Conservation (phyloP, 2,113 vertebrate genomes). For the Megaleporinus macrocephalus region DNA sequence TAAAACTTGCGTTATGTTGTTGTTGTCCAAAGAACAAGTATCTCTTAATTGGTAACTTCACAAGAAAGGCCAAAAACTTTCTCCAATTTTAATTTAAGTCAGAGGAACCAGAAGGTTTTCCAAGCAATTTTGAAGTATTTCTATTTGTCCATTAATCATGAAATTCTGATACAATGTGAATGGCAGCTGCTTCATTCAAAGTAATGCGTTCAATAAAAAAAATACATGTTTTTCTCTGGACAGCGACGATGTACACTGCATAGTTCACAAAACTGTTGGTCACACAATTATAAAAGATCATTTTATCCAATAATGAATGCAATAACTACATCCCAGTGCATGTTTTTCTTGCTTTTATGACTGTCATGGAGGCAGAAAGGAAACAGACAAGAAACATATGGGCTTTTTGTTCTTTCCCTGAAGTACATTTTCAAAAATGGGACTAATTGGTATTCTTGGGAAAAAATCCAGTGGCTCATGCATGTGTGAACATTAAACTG, state of each 20-base stretch:
- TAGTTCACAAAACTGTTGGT: constrained; percentile 19
- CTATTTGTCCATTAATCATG: too few relatives aligned
- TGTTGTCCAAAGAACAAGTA: too few relatives aligned
- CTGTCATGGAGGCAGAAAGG: constrained; percentile 22
- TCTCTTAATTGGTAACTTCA: too few relatives aligned
- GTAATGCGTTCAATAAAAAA: too few relatives aligned
- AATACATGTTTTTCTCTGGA: too few relatives aligned
- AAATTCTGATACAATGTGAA: too few relatives aligned
- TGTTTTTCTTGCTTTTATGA: constrained; percentile 5
- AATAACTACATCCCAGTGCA: constrained; percentile 40
- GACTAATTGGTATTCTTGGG: constrained; percentile 58
- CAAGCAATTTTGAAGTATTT: too few relatives aligned
- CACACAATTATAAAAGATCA: constrained; percentile 28
- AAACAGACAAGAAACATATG: constrained; percentile 53
- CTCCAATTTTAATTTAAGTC: too few relatives aligned
- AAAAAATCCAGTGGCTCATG: constrained; percentile 23
- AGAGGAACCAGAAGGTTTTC: too few relatives aligned
- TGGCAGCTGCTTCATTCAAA: too few relatives aligned
- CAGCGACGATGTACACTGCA: background rate
- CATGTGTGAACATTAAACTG: constrained; percentile 53
- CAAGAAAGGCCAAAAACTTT: too few relatives aligned
- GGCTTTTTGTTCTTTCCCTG: constrained; percentile 32
- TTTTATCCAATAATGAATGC: constrained; percentile 44
- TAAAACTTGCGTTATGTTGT: background rate
- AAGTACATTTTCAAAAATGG: constrained; percentile 42